Conservation (phyloP, 2,113 vertebrate species). For the Callipepla californica region DNA sequence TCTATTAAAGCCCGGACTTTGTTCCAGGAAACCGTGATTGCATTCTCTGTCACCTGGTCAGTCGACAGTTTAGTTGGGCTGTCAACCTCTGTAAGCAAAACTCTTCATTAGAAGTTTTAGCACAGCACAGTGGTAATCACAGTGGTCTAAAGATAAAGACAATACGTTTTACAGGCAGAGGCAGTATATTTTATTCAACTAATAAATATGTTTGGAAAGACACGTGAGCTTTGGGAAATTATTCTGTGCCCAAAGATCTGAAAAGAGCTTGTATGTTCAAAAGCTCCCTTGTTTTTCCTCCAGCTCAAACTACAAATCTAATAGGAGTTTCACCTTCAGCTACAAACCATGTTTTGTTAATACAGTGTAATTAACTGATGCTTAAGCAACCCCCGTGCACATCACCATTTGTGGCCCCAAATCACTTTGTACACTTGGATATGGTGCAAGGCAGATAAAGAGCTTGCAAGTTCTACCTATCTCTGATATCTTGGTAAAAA, state of each 20-base stretch:
- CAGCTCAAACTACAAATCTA: background rate
- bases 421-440: background rate
- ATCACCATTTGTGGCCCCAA: background rate
- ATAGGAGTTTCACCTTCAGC: background rate
- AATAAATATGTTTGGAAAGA: background rate
- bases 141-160: background rate
- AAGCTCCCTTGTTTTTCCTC: background rate
- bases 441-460: background rate
- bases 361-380: background rate
- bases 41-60: conserved; percentile 80
- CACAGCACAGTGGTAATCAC: background rate
- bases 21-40: conserved; percentile 83
- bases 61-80: conserved; percentile 77
- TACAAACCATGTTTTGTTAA: background rate
- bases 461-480: background rate
- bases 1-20: conserved; percentile 79
- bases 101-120: background rate
- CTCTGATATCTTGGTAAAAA: too few species aligned
- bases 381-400: accelerated
- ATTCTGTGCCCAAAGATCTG: background rate
- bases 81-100: conserved; percentile 48
- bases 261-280: background rate
- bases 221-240: background rate
- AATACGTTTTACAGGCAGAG: background rate
- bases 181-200: background rate